Conservation (phyloP, 2,888 invertebrate species). For the Hyppa rectilinea region DNA sequence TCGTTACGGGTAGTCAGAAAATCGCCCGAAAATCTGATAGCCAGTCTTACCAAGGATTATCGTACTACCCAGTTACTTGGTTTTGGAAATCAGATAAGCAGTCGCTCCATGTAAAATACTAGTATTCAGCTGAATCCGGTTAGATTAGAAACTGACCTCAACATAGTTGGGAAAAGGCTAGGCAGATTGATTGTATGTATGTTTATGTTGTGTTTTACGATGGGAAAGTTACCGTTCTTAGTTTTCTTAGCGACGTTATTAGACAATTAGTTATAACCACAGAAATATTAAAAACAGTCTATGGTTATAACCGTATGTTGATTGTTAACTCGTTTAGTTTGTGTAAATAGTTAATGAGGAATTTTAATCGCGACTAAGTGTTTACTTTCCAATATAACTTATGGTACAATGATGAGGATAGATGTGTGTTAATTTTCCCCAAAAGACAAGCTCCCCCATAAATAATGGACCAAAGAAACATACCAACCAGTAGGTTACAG, state of each 20-base stretch:
- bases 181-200: slow-evolving; percentile 17
- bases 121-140: no score
- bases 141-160: no score
- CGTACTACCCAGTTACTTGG: no score
- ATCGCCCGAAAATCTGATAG: no score
- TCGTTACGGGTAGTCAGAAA: no score
- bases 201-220: slow-evolving; percentile 28
- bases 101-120: no score
- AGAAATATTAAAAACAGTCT: no score
- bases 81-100: no score
- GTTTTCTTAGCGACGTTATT: slow-evolving; percentile 17
- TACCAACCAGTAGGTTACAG: neutral
- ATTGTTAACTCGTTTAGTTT: neutral
- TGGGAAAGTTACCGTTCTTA: slow-evolving; percentile 13
- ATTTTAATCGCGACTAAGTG: neutral
- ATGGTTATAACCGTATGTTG: neutral
- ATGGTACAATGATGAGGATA: neutral
- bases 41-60: no score
- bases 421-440: slow-evolving; percentile 4
- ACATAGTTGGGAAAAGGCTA: no score
- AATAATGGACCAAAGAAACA: slow-evolving; percentile 8
- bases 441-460: neutral
- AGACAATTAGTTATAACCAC: neutral
- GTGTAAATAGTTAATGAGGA: neutral
- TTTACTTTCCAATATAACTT: neutral